These are phyloP conservation scores for Oeneis ivallda DNA, from an alignment of 2,888 invertebrate genomes.

Conservation along the genomic window DNA sequence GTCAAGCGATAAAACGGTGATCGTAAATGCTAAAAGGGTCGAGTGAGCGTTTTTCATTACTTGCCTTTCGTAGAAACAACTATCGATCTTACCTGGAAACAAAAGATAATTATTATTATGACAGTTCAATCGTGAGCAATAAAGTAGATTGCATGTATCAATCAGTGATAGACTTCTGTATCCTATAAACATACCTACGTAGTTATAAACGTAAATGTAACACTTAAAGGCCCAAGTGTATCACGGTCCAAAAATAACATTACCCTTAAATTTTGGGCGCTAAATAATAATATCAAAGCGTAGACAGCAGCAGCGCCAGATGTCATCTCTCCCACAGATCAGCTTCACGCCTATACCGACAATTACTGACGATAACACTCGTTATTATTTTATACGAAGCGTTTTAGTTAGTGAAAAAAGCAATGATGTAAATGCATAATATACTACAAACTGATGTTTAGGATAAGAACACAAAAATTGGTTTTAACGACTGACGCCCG, in stretches of 20 bases:
- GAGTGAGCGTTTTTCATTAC: background rate
- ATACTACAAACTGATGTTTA: no score
- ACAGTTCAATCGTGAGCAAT: slow-evolving; percentile 13
- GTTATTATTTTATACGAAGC: background rate
- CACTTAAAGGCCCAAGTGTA: background rate
- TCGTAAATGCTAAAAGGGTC: background rate
- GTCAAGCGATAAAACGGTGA: background rate
- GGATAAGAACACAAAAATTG: no score
- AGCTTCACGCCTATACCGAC: slow-evolving; percentile 13
- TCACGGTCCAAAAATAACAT: slow-evolving; percentile 43
- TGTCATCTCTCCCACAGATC: slow-evolving; percentile 56
- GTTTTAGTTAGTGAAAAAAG: background rate
- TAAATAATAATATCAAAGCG: slow-evolving; percentile 46
- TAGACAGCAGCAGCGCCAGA: slow-evolving; percentile 47
- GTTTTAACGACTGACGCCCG: no score
- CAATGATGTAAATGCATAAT: no score
- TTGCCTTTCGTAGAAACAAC: slow-evolving; percentile 12
- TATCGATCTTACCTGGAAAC: slow-evolving; percentile 45
- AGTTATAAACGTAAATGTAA: background rate
- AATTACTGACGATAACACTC: background rate
- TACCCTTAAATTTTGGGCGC: slow-evolving; percentile 46
- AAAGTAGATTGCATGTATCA: background rate
- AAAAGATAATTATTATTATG: slow-evolving; percentile 40
- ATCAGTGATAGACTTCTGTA: background rate
- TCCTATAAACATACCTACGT: background rate